phyloP scores from a whole-genome alignment of 2,797 vertebrate genomes.

The Semaprochilodus insignis region DNA sequence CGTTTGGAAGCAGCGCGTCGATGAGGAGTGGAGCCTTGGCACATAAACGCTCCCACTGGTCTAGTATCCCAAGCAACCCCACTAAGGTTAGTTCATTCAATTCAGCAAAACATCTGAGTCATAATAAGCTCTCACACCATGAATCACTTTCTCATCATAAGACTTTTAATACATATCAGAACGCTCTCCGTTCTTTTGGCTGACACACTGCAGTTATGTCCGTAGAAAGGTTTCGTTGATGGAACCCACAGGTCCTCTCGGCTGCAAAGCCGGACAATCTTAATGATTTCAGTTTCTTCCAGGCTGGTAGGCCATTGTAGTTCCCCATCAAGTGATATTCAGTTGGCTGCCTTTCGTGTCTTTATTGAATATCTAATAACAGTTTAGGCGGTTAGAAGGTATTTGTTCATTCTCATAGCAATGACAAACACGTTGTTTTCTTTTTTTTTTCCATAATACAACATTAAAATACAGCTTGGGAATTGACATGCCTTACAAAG shows the following conservation, averaged over 20 bases:
- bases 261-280: background rate
- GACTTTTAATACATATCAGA: slow-evolving; percentile 16
- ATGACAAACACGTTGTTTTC: slow-evolving; percentile 61
- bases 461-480: slow-evolving; percentile 59
- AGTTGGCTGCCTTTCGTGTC: slow-evolving; percentile 46
- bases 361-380: slow-evolving; percentile 69
- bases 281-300: background rate
- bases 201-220: background rate
- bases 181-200: background rate
- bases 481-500: slow-evolving; percentile 68
- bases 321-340: slow-evolving; percentile 13
- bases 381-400: slow-evolving; percentile 63
- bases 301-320: background rate
- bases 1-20: slow-evolving; percentile 47
- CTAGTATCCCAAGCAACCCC: slow-evolving; percentile 62
- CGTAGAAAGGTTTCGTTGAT: background rate
- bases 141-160: slow-evolving; percentile 13
- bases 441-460: slow-evolving; percentile 51
- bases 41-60: slow-evolving; percentile 52
- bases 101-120: slow-evolving; percentile 54
- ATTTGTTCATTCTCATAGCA: slow-evolving; percentile 66
- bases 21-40: slow-evolving; percentile 48
- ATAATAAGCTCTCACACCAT: slow-evolving; percentile 23
- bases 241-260: background rate
- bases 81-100: slow-evolving; percentile 56